Conservation (phyloP, 2,888 invertebrate genomes). For the Yponomeuta malinellus region DNA sequence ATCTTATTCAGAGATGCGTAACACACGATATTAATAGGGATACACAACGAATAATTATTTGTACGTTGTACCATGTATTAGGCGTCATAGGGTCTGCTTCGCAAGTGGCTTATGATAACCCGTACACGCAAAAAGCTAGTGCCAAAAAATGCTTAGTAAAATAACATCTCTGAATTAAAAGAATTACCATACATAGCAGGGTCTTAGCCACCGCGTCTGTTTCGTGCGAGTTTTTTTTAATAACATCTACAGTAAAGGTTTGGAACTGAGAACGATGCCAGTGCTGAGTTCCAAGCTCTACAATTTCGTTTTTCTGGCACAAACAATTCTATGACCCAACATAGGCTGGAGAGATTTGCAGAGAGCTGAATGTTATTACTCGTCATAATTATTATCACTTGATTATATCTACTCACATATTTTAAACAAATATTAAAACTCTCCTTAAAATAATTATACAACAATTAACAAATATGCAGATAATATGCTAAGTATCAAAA, state of each 20-base stretch:
- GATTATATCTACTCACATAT: slow-evolving; percentile 46
- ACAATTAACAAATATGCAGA: slow-evolving; percentile 67
- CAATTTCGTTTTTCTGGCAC: background rate
- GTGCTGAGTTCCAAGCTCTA: background rate
- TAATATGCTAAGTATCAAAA: slow-evolving; percentile 54
- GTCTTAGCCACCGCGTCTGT: no score
- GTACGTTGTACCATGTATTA: background rate
- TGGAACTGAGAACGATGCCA: no score
- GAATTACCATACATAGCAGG: background rate
- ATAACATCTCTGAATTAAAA: background rate
- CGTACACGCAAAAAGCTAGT: background rate
- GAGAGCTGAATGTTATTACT: slow-evolving; percentile 37
- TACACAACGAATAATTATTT: background rate
- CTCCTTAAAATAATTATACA: slow-evolving; percentile 71
- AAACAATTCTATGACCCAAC: background rate
- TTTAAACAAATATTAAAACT: slow-evolving; percentile 67
- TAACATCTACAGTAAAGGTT: no score
- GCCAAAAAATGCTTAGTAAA: background rate
- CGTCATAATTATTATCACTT: slow-evolving; percentile 36
- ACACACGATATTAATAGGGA: background rate
- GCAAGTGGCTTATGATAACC: background rate
- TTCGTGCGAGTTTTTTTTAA: no score
- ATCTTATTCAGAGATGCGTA: background rate
- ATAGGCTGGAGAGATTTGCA: slow-evolving; percentile 26
- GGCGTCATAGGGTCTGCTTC: background rate